phyloP scores from a whole-genome alignment of 2,888 invertebrate genomes.

The Timandra comae region DNA sequence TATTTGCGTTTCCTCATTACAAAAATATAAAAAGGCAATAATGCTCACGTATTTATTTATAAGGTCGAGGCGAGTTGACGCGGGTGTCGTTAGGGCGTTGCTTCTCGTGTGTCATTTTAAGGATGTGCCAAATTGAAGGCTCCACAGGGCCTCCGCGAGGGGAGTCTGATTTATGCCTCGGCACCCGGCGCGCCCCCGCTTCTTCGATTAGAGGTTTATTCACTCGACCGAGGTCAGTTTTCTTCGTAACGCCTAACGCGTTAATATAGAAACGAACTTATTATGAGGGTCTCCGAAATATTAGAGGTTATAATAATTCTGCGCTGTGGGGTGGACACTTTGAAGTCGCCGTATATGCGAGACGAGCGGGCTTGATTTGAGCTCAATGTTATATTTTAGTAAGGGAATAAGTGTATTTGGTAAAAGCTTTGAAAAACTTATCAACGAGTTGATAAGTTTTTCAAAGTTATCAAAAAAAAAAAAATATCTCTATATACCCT shows the following conservation, averaged over 20 bases:
- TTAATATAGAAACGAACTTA: constrained; percentile 43
- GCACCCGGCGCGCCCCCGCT: constrained; percentile 45
- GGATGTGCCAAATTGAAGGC: constrained; percentile 77
- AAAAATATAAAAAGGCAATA: constrained; percentile 26
- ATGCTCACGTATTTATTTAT: constrained; percentile 45
- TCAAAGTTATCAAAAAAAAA: too few relatives aligned
- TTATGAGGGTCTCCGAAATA: constrained; percentile 41
- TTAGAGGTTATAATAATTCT: constrained; percentile 19
- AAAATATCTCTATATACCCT: too few relatives aligned
- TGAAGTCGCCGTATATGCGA: background rate
- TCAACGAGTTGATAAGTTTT: too few relatives aligned
- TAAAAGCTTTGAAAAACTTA: too few relatives aligned
- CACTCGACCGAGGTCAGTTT: constrained; percentile 72
- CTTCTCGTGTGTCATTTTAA: constrained; percentile 77
- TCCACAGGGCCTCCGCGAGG: constrained; percentile 67
- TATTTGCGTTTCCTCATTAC: constrained; percentile 22
- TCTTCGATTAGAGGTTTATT: constrained; percentile 67
- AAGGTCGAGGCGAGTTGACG: constrained; percentile 52
- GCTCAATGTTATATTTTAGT: too few relatives aligned
- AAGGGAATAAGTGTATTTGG: too few relatives aligned
- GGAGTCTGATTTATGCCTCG: constrained; percentile 70
- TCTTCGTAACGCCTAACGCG: constrained; percentile 45
- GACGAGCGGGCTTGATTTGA: too few relatives aligned
- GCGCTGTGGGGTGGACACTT: background rate
- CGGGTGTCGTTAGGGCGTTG: constrained; percentile 64